These are phyloP conservation scores for Folsomia manolachei DNA, from an alignment of 2,888 invertebrate genomes.

Conservation along the genomic window DNA sequence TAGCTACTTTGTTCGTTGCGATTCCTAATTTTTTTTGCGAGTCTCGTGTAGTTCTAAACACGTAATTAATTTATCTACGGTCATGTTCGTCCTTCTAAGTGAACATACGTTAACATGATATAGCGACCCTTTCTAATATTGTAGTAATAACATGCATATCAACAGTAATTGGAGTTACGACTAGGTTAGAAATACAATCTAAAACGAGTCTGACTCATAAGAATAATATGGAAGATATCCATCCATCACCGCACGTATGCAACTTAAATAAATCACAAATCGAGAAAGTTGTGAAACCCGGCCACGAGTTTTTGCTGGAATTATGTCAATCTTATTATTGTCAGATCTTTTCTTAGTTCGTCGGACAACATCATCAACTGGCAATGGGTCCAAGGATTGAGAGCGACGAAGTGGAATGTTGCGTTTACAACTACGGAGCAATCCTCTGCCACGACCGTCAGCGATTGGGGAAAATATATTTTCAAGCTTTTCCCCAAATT, in stretches of 20 bases:
- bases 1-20: too few relatives aligned
- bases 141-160: neutral
- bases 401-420: neutral
- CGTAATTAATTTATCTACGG: neutral
- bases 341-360: neutral
- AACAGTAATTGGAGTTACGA: too few relatives aligned
- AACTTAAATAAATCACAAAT: constrained; percentile 39
- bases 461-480: constrained; percentile 43
- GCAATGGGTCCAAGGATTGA: constrained; percentile 4
- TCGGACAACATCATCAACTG: neutral
- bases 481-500: constrained; percentile 46
- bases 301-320: neutral
- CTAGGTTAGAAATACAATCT: neutral
- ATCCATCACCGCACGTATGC: constrained; percentile 38
- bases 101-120: neutral
- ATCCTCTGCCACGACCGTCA: neutral
- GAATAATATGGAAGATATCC: constrained; percentile 32
- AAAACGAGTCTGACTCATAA: neutral
- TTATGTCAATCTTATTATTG: constrained; percentile 1
- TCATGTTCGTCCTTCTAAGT: neutral
- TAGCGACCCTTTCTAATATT: too few relatives aligned
- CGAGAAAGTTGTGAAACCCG: constrained; percentile 26
- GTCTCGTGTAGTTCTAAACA: too few relatives aligned
- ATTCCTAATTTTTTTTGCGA: too few relatives aligned
- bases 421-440: neutral